A percentile compares a stretch with the other conserved stretches of the same genome.
Conservation (phyloP, 2,797 vertebrate species). For the Allobates femoralis region DNA sequence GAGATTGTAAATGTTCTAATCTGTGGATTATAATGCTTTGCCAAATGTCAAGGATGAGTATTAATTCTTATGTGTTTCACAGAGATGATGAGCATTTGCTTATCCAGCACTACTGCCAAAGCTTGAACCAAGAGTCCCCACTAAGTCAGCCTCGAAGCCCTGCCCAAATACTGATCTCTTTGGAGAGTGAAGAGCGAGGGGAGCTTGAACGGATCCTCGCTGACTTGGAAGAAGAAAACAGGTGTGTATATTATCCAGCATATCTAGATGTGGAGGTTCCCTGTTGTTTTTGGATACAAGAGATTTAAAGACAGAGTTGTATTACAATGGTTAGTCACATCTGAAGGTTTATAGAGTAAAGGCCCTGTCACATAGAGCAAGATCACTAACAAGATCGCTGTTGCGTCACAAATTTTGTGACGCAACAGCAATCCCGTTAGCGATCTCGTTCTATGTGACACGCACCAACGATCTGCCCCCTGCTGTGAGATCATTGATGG, state of each 20-base stretch:
- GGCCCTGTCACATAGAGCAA: too few species aligned
- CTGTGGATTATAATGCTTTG: not conserved
- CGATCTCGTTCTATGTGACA: too few species aligned
- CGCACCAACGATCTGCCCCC: too few species aligned
- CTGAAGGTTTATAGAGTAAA: not conserved
- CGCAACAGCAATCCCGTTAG: too few species aligned
- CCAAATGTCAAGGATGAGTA: not conserved
- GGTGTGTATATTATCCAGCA: slow-evolving; percentile 75
- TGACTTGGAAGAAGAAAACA: slow-evolving; percentile 98
- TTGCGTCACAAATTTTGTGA: too few species aligned
- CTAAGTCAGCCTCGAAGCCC: slow-evolving; percentile 97
- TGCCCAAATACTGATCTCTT: slow-evolving; percentile 98
- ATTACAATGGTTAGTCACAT: not conserved
- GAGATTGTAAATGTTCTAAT: not conserved
- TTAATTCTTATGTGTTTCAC: slow-evolving; percentile 71
- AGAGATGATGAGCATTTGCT: slow-evolving; percentile 99
- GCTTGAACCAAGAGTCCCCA: slow-evolving; percentile 98
- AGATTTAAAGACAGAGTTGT: not conserved
- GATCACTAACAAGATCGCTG: too few species aligned
- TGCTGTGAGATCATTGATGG: too few species aligned
- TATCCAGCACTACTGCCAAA: slow-evolving; percentile 99
- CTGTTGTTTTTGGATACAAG: not conserved
- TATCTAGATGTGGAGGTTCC: not conserved
- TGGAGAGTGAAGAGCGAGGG: slow-evolving; percentile 97
- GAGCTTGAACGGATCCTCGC: slow-evolving; percentile 95